A percentile compares a stretch with the other conserved stretches of the same genome.
Evolutionary conservation across 1,140 invertebrate species (phyloP).

Genomic region (Hyposmocoma kahamanoa): DNA sequence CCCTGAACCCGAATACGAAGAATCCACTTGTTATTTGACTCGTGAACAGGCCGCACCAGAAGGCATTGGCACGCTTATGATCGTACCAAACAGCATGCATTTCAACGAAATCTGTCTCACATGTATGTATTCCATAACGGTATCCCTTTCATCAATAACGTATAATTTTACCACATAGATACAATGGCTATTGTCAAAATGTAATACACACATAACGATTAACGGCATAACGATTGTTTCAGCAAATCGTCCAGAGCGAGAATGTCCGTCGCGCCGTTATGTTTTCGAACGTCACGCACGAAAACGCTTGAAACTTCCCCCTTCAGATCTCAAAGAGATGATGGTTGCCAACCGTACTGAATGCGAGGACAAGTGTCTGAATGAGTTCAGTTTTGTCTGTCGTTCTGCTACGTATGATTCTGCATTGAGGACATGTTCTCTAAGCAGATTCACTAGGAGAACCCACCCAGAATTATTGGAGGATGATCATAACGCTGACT

Average conservation of each 20-base stretch:
- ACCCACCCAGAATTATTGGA: constrained; percentile 88
- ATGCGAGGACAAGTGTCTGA: constrained; percentile 92
- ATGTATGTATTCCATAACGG: constrained; percentile 77
- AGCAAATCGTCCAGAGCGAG: constrained; percentile 89
- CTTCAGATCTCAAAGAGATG: constrained; percentile 86
- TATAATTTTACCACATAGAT: too few relatives aligned
- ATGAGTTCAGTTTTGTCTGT: constrained; percentile 91
- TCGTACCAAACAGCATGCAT: constrained; percentile 89
- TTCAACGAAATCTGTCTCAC: constrained; percentile 92
- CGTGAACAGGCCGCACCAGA: constrained; percentile 87
- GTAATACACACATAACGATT: background rate
- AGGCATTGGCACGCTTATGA: constrained; percentile 88
- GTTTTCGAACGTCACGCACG: constrained; percentile 90
- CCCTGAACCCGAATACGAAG: constrained; percentile 89
- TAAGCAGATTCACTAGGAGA: constrained; percentile 86
- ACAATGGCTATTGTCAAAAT: constrained; percentile 11
- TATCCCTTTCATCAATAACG: background rate
- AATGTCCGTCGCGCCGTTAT: constrained; percentile 90
- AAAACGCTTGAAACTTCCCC: constrained; percentile 85
- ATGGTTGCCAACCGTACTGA: constrained; percentile 88
- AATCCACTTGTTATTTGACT: constrained; percentile 91
- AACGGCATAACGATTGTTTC: constrained; percentile 26
- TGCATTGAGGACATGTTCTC: constrained; percentile 82
- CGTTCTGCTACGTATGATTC: constrained; percentile 89
- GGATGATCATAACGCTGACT: constrained; percentile 90